phyloP scores from a whole-genome alignment of 2,888 invertebrate species.

The Molorchus minor region DNA sequence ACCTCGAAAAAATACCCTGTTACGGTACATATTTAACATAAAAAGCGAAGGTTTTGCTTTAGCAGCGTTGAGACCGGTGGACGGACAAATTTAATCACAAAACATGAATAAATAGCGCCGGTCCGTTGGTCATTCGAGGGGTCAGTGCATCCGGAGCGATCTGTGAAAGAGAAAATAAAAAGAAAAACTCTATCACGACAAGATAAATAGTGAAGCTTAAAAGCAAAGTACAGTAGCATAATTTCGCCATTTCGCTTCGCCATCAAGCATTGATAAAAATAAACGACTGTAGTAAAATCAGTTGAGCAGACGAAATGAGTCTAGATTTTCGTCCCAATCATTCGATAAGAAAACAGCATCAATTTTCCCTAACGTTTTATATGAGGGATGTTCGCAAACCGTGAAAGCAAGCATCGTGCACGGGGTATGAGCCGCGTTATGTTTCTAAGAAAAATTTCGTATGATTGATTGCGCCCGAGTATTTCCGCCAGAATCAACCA shows the following conservation, averaged over 20 bases:
- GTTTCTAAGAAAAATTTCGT: constrained; percentile 32
- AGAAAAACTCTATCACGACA: constrained; percentile 28
- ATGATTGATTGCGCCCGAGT: constrained; percentile 42
- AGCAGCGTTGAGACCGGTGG: too few relatives aligned
- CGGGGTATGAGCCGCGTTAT: constrained; percentile 26
- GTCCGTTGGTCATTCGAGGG: constrained; percentile 5
- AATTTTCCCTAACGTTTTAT: constrained; percentile 22
- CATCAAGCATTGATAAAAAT: constrained; percentile 42
- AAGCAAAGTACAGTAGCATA: constrained; percentile 35
- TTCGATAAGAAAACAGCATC: constrained; percentile 31
- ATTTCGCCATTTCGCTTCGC: constrained; percentile 31
- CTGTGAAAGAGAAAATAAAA: constrained; percentile 16
- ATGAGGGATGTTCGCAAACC: constrained; percentile 26
- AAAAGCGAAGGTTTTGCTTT: too few relatives aligned
- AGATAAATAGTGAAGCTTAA: constrained; percentile 32
- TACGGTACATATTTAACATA: too few relatives aligned
- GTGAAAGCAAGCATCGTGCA: constrained; percentile 32
- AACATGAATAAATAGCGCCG: constrained; percentile 6
- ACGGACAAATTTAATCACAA: constrained; percentile 4
- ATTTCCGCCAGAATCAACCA: constrained; percentile 32
- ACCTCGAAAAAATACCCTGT: too few relatives aligned
- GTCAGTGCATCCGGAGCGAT: neutral
- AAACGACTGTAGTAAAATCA: constrained; percentile 43
- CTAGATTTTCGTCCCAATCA: constrained; percentile 37
- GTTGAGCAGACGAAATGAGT: constrained; percentile 40